Conservation (phyloP, 2,888 invertebrate genomes). For the Eulithis prunata region DNA sequence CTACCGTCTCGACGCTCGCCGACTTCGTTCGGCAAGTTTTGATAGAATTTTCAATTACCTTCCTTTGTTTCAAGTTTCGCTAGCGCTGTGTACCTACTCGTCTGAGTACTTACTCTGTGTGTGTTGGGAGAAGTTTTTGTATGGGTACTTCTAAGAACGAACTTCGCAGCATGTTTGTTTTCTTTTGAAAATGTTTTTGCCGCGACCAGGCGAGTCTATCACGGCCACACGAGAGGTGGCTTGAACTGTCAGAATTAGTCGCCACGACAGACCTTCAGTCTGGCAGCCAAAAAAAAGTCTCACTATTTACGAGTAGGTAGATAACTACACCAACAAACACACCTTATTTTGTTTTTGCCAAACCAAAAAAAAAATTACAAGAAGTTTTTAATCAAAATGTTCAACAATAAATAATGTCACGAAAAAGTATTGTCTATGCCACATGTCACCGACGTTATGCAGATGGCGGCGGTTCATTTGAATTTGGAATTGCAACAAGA, state of each 20-base stretch:
- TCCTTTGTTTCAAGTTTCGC: conserved; percentile 78
- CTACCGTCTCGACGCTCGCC: conserved; percentile 51
- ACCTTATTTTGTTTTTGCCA: too few relatives aligned
- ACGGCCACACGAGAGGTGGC: too few relatives aligned
- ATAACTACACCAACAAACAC: too few relatives aligned
- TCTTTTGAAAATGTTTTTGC: background rate
- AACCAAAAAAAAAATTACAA: too few relatives aligned
- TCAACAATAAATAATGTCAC: background rate
- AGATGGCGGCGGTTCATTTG: conserved; percentile 67
- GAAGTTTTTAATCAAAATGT: too few relatives aligned
- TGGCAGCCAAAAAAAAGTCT: too few relatives aligned
- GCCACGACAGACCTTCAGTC: too few relatives aligned
- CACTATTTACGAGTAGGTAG: too few relatives aligned
- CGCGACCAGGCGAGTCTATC: too few relatives aligned
- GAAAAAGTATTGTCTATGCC: conserved; percentile 27
- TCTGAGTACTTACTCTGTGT: conserved; percentile 13
- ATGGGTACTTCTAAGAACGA: background rate
- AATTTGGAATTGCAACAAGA: conserved; percentile 65
- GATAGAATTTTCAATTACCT: conserved; percentile 84
- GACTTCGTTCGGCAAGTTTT: conserved; percentile 78
- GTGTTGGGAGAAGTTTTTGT: conserved; percentile 25
- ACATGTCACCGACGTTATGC: conserved; percentile 45
- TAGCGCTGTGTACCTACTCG: conserved; percentile 34
- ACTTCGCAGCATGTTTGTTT: background rate
- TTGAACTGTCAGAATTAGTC: too few relatives aligned